These are phyloP conservation scores for Cantharis rustica DNA, from an alignment of 2,888 invertebrate species.

Conservation along the genomic window DNA sequence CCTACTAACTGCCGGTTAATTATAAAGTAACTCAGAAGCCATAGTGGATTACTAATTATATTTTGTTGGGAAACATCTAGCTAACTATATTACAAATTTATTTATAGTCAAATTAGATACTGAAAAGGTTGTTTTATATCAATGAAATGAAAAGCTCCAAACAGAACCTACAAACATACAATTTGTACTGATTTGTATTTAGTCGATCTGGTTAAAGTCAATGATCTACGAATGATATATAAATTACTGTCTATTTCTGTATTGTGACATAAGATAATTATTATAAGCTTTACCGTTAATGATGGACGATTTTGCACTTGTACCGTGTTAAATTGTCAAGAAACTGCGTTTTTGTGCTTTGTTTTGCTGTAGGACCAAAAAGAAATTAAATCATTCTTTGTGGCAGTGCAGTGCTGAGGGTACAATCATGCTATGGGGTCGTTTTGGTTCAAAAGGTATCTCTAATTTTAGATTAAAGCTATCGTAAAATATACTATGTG, in stretches of 20 bases:
- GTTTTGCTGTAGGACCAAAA: background rate
- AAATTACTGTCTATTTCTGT: background rate
- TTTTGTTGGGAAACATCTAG: background rate
- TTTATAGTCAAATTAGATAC: background rate
- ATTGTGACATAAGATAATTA: background rate
- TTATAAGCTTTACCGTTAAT: background rate
- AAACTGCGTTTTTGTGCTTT: background rate
- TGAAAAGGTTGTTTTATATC: background rate
- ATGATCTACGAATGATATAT: background rate
- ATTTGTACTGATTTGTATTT: background rate
- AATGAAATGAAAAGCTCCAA: background rate
- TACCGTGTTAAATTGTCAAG: background rate
- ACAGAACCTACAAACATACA: background rate
- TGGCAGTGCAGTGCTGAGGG: background rate
- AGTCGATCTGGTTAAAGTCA: background rate
- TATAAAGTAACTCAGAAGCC: background rate
- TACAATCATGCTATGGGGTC: too few species aligned
- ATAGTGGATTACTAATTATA: background rate
- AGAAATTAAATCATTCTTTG: too few species aligned
- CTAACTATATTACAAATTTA: background rate
- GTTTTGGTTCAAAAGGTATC: background rate
- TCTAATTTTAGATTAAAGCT: background rate
- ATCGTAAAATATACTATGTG: background rate
- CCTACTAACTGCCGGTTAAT: slow-evolving; percentile 1
- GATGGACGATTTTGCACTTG: background rate